Conservation (phyloP, 2,113 vertebrate genomes). For the Isichthys henryi region DNA sequence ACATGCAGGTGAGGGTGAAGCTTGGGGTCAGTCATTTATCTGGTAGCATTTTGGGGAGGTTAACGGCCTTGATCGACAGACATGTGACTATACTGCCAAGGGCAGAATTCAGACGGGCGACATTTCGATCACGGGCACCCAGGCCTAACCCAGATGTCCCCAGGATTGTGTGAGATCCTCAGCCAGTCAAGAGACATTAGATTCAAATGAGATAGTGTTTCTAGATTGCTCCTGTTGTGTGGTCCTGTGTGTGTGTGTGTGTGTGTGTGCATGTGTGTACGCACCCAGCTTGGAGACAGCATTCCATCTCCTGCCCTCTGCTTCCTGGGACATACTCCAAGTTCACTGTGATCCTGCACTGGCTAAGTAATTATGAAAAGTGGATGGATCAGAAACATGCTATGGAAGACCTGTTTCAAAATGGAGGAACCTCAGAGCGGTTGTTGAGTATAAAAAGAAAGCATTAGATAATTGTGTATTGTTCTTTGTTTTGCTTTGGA, state of each 20-base stretch:
- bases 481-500: conserved; percentile 8
- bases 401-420: background rate
- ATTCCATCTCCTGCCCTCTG: background rate
- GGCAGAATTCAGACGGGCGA: background rate
- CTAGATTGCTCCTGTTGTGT: too few species aligned
- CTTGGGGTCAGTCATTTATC: background rate
- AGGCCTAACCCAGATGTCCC: too few species aligned
- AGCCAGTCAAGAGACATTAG: too few species aligned
- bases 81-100: background rate
- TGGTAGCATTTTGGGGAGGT: background rate
- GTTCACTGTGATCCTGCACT: background rate
- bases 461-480: background rate
- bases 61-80: background rate
- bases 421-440: background rate
- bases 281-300: background rate
- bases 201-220: too few species aligned
- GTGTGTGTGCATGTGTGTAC: background rate
- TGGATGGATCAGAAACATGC: background rate
- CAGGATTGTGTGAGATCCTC: too few species aligned
- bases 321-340: background rate
- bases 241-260: too few species aligned
- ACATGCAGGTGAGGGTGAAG: background rate
- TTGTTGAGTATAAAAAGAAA: background rate
- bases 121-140: background rate
- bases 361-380: background rate